Evolutionary conservation across 2,888 invertebrate species (phyloP), one percentile per base, ranked within the genome.

Genomic region (Melanargia galathea): DNA sequence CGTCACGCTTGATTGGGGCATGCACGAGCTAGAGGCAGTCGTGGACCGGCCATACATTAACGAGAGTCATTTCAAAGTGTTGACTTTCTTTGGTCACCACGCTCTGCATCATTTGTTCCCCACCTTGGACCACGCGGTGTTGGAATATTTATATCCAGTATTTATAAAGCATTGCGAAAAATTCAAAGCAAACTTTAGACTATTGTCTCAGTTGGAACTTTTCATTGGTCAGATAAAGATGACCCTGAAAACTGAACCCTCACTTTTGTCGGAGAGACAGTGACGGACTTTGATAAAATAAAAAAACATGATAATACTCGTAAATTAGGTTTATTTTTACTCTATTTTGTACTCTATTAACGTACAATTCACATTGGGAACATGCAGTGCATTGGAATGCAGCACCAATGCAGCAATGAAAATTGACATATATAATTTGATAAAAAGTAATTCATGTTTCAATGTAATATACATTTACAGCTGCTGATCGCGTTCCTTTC

Each of bases 41-140:
- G 93, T 95, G 75, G 96, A 96, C 76, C 92, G 96, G 38, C 88
- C 88, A 2, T 94, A 95, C 64, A 90, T 96, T 33, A 94, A 94
- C 55, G 92, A 92, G 6, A 93, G 92, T 11, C 87, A 93, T 33
- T 94, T 95, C 75, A 83, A 94, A 62, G 93, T 93, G 4, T 81
- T 96, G 72, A 94, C 95, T 0, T 93, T 94, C 74, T 97, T 96
- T 71, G 97, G 97, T 0, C 94, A 95, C 63, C 97, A 97, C 75
- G 89, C 93, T 0, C 86, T 97, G 6, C 97, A 97, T 78, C 97
- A 97, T 82, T 84, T 97, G 22, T 94, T 97, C 72, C 96, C 97
- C 0, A 95, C 96, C 0, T 74, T 97, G 5, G 97, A 97, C 78
- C 96, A 97, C 74, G 93, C 93, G 0, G 85, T 94, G 24, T 81